Percentiles rank a stretch among this genome's conserved stretches.
Conservation (phyloP, 2,797 vertebrate genomes). For the Apogon hyalosoma region DNA sequence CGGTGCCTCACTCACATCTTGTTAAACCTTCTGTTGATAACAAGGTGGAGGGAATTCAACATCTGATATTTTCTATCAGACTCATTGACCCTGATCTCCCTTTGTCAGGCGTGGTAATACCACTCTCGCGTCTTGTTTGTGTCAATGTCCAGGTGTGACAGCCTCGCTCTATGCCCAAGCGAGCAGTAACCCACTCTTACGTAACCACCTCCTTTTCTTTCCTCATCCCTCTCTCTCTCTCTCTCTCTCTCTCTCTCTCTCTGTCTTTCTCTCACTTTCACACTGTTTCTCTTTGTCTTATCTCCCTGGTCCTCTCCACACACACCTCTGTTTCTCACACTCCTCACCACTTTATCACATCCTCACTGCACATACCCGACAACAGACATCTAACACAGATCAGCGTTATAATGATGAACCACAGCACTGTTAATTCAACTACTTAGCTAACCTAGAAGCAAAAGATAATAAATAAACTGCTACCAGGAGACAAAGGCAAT, state of each 20-base stretch:
- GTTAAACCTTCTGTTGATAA: constrained; percentile 16
- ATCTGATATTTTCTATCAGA: constrained; percentile 59
- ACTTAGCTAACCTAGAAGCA: constrained; percentile 56
- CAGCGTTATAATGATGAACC: constrained; percentile 51
- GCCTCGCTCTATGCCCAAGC: constrained; percentile 29
- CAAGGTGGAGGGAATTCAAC: constrained; percentile 66
- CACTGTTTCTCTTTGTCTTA: background rate
- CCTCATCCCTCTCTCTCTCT: constrained; percentile 18
- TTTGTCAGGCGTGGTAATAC: constrained; percentile 32
- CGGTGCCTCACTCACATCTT: constrained; percentile 10
- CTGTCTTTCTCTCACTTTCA: background rate
- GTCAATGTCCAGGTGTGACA: constrained; percentile 35
- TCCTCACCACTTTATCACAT: constrained; percentile 35
- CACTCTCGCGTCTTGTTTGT: constrained; percentile 24
- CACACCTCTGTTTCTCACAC: background rate
- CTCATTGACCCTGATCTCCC: constrained; percentile 69
- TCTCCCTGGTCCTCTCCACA: constrained; percentile 6
- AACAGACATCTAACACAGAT: constrained; percentile 52
- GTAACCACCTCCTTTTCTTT: constrained; percentile 42
- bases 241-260: constrained; percentile 11
- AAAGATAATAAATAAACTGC: constrained; percentile 25
- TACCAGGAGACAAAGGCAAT: constrained; percentile 47
- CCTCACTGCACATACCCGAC: constrained; percentile 40
- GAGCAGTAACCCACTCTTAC: constrained; percentile 38
- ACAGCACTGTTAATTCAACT: constrained; percentile 57